Percentiles rank a stretch among this genome's conserved stretches.
Conservation (phyloP, 2,113 vertebrate genomes). For the Falco punctatus region DNA sequence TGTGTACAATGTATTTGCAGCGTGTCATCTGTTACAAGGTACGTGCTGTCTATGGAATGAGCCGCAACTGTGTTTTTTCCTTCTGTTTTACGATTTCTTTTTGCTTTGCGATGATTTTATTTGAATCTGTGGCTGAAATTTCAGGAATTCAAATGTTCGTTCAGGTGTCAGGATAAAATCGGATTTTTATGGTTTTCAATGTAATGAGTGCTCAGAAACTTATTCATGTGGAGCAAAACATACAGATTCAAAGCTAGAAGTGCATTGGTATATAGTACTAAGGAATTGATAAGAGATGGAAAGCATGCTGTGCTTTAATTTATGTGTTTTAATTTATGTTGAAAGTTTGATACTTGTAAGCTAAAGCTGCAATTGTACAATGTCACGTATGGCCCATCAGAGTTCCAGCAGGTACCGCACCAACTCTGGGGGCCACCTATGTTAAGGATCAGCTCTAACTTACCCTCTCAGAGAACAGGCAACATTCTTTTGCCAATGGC, state of each 20-base stretch:
- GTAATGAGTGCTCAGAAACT: neutral
- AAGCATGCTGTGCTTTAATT: neutral
- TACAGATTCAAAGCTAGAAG: neutral
- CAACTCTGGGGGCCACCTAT: neutral
- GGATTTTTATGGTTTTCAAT: neutral
- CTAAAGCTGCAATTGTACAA: neutral
- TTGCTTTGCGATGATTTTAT: neutral
- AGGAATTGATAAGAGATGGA: neutral
- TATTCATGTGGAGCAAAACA: fast-evolving
- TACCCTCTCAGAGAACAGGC: neutral
- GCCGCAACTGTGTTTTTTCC: neutral
- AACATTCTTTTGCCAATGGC: neutral
- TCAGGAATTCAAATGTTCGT: neutral
- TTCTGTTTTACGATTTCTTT: neutral
- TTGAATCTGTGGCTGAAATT: neutral
- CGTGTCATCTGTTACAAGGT: neutral
- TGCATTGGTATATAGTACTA: neutral
- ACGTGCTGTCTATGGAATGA: neutral
- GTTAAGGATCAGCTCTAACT: neutral
- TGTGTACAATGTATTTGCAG: neutral
- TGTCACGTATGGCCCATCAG: fast-evolving
- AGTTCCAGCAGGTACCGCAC: neutral
- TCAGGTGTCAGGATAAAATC: neutral
- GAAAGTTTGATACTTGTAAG: fast-evolving
- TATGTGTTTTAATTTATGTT: neutral